These are phyloP conservation scores for Psilopsiagon aurifrons DNA, from an alignment of 2,113 vertebrate genomes.

Conservation along the genomic window DNA sequence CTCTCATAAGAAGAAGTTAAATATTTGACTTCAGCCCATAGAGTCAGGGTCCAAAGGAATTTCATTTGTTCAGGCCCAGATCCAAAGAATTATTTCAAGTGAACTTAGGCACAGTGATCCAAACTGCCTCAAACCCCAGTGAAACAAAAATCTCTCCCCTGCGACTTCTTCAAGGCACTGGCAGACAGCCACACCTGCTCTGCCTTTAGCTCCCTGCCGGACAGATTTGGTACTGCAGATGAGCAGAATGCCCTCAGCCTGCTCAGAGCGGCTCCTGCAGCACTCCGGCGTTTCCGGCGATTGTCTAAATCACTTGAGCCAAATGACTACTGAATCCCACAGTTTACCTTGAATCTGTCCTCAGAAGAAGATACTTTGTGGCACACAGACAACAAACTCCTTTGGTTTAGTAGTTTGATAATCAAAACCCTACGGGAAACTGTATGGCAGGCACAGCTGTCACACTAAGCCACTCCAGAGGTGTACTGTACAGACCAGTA, in stretches of 20 bases:
- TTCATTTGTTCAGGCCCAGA: conserved; percentile 4
- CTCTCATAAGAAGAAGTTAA: background rate
- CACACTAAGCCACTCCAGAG: background rate
- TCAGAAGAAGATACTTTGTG: background rate
- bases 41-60: conserved; percentile 23
- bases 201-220: background rate
- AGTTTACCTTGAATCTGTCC: fast-evolving
- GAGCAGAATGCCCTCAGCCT: background rate
- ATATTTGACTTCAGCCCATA: conserved; percentile 35
- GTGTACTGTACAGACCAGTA: fast-evolving
- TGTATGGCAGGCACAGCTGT: fast-evolving
- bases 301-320: background rate
- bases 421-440: background rate
- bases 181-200: background rate
- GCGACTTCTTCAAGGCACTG: background rate
- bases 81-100: background rate
- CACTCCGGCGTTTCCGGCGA: fast-evolving
- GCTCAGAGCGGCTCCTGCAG: fast-evolving
- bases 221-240: background rate
- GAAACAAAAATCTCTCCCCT: background rate
- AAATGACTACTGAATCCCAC: background rate
- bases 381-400: background rate
- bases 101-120: background rate
- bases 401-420: background rate
- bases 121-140: background rate